phyloP scores from a whole-genome alignment of 2,888 invertebrate species.

The Thysanoteuthis rhombus region DNA sequence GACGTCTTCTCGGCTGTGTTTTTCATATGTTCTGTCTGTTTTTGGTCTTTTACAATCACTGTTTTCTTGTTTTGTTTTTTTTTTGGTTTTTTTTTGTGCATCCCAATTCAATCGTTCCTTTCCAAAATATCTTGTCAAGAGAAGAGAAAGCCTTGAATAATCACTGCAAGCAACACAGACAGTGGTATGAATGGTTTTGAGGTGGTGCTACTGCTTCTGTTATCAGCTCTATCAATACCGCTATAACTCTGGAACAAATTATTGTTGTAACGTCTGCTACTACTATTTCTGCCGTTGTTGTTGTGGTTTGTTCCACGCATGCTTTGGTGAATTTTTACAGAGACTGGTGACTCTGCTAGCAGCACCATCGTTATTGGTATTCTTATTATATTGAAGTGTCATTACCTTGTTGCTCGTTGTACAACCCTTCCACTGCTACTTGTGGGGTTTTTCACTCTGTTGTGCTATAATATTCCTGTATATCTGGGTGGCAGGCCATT shows the following conservation, averaged over 20 bases:
- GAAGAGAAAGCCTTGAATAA: too few relatives aligned
- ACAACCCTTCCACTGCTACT: background rate
- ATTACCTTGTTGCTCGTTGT: background rate
- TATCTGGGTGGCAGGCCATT: background rate
- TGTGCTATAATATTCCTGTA: background rate
- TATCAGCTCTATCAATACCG: background rate
- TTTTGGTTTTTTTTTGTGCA: too few relatives aligned
- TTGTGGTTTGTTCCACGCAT: background rate
- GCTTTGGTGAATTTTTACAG: background rate
- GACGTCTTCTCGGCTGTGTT: background rate
- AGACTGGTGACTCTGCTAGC: background rate
- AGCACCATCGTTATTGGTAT: background rate
- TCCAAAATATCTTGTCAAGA: too few relatives aligned
- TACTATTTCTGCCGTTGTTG: background rate
- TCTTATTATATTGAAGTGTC: background rate
- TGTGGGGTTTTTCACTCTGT: background rate
- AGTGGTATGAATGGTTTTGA: too few relatives aligned
- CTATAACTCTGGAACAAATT: background rate
- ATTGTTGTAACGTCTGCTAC: background rate
- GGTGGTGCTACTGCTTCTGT: too few relatives aligned
- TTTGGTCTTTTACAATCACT: too few relatives aligned
- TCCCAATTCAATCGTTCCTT: too few relatives aligned
- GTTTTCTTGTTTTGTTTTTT: too few relatives aligned
- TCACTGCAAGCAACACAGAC: too few relatives aligned
- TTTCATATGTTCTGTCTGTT: too few relatives aligned